Percentiles rank a stretch among this genome's conserved stretches.
Evolutionary conservation across 2,888 invertebrate genomes (phyloP).

Genomic region (Drosophila melanosoma): DNA sequence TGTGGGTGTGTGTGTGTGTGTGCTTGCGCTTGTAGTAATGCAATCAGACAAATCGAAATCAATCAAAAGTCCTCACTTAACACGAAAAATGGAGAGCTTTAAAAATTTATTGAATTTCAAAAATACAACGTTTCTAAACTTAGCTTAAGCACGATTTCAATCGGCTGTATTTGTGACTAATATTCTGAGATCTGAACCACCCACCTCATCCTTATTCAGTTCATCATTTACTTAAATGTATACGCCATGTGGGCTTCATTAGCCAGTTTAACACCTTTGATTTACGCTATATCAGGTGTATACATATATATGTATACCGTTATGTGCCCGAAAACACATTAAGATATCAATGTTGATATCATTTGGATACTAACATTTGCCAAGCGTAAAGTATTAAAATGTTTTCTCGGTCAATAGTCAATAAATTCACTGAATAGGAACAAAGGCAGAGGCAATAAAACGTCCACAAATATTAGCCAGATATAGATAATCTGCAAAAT

Average conservation of each 20-base stretch:
- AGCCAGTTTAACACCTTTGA: not conserved
- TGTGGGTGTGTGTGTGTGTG: slow-evolving; percentile 3
- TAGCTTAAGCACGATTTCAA: too few species aligned
- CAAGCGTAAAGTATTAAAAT: slow-evolving; percentile 77
- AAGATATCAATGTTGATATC: slow-evolving; percentile 45
- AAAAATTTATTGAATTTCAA: not conserved
- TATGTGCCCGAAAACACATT: slow-evolving; percentile 2
- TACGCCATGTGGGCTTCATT: not conserved
- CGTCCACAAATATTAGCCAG: slow-evolving; percentile 1
- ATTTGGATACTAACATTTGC: slow-evolving; percentile 67
- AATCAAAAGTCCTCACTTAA: slow-evolving; percentile 1
- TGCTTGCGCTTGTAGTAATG: slow-evolving; percentile 5
- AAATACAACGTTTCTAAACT: not conserved
- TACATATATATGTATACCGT: not conserved
- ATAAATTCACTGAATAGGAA: slow-evolving; percentile 67
- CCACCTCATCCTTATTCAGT: not conserved
- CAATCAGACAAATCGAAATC: not conserved
- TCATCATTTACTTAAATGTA: not conserved
- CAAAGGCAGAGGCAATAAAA: slow-evolving; percentile 25
- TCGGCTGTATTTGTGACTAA: not conserved
- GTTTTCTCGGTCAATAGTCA: slow-evolving; percentile 60
- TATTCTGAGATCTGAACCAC: not conserved
- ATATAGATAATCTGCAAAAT: slow-evolving; percentile 1
- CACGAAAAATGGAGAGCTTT: not conserved
- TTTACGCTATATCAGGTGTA: slow-evolving; percentile 16